Conservation (phyloP, 2,888 invertebrate species). For the Blastobasis lacticolella region DNA sequence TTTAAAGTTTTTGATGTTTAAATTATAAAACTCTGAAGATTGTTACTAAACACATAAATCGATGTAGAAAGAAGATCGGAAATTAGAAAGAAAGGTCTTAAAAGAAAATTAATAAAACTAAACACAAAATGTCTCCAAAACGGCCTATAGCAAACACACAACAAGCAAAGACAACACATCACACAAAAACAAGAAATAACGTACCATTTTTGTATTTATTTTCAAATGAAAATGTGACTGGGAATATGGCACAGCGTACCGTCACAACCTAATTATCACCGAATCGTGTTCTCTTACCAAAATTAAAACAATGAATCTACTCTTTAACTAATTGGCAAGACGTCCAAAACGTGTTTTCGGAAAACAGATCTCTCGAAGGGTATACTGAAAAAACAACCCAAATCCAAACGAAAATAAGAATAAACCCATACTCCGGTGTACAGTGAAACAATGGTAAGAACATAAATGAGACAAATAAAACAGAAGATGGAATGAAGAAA, state of each 20-base stretch:
- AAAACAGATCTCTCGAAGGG: conserved; percentile 75
- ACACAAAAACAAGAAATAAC: conserved; percentile 52
- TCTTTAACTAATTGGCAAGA: conserved; percentile 40
- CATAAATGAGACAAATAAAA: conserved; percentile 51
- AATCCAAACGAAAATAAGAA: conserved; percentile 26
- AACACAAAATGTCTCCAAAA: conserved; percentile 65
- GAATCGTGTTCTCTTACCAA: conserved; percentile 49
- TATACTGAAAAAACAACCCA: conserved; percentile 53
- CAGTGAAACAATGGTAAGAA: conserved; percentile 56
- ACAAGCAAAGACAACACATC: conserved; percentile 66
- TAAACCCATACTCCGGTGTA: conserved; percentile 38
- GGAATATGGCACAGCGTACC: conserved; percentile 49
- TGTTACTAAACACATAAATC: conserved; percentile 12
- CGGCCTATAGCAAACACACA: conserved; percentile 74
- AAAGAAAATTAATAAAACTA: conserved; percentile 31
- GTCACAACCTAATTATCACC: conserved; percentile 44
- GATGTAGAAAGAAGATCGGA: conserved; percentile 49
- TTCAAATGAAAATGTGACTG: conserved; percentile 47
- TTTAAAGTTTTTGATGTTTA: too few relatives aligned
- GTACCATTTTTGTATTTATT: conserved; percentile 42
- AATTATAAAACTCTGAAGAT: too few relatives aligned
- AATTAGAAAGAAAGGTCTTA: conserved; percentile 42
- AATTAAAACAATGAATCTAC: conserved; percentile 56
- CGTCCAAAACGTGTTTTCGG: conserved; percentile 56
- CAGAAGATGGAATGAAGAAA: conserved; percentile 55